These are phyloP conservation scores for Anoplius nigerrimus DNA, from an alignment of 2,888 invertebrate genomes.

Conservation along the genomic window DNA sequence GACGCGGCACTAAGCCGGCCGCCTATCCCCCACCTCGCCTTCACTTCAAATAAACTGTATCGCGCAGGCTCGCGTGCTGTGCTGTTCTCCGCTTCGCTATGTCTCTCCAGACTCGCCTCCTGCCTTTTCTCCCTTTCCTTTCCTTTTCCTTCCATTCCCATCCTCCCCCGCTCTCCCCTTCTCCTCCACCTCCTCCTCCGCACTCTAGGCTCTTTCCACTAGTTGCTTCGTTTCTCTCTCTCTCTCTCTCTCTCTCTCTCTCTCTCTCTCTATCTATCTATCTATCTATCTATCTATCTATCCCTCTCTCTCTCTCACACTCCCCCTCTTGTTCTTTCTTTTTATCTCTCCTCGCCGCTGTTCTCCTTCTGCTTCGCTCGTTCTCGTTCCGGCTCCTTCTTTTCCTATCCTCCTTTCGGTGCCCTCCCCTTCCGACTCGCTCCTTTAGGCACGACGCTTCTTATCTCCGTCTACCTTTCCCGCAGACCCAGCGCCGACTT, in stretches of 20 bases:
- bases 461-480: background rate
- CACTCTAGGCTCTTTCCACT: too few species aligned
- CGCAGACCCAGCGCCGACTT: slow-evolving; percentile 2
- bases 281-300: too few species aligned
- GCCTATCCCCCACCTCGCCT: slow-evolving; percentile 36
- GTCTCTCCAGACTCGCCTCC: slow-evolving; percentile 14
- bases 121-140: slow-evolving; percentile 21
- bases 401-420: too few species aligned
- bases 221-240: slow-evolving; percentile 19
- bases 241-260: slow-evolving; percentile 25
- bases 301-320: slow-evolving; percentile 34
- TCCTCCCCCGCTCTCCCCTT: slow-evolving; percentile 13
- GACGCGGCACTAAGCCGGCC: slow-evolving; percentile 52
- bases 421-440: too few species aligned
- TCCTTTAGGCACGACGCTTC: background rate
- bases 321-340: background rate
- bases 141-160: slow-evolving; percentile 10
- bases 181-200: too few species aligned
- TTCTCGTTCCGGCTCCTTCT: background rate
- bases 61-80: slow-evolving; percentile 55
- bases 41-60: slow-evolving; percentile 64
- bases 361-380: slow-evolving; percentile 1
- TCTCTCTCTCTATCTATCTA: slow-evolving; percentile 27
- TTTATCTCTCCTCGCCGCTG: slow-evolving; percentile 19
- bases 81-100: background rate